phyloP scores from a whole-genome alignment of 2,888 invertebrate species.

The Eilema griseolum region DNA sequence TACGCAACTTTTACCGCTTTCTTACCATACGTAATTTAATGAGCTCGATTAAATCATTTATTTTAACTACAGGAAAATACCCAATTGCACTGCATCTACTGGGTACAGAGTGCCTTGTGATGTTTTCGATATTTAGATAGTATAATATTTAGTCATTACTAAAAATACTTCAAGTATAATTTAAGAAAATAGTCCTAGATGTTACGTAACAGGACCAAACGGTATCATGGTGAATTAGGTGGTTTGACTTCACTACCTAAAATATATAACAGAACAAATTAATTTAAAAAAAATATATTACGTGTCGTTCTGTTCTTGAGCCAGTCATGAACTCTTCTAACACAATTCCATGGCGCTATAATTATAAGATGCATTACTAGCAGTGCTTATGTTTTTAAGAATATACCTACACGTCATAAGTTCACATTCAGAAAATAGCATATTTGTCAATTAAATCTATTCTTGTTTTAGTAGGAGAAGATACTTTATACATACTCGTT shows the following conservation, averaged over 20 bases:
- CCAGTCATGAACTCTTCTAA: not conserved
- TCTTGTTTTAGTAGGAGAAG: too few species aligned
- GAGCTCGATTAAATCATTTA: too few species aligned
- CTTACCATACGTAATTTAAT: too few species aligned
- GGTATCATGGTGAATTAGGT: not conserved
- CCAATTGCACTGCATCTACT: not conserved
- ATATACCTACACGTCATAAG: too few species aligned
- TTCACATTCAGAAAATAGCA: too few species aligned
- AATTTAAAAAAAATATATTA: not conserved
- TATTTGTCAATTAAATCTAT: too few species aligned
- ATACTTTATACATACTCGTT: not conserved
- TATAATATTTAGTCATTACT: not conserved
- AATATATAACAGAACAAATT: too few species aligned
- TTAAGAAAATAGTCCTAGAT: not conserved
- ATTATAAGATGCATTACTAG: too few species aligned
- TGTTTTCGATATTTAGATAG: not conserved
- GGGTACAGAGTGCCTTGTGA: constrained; percentile 9
- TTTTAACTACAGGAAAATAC: too few species aligned
- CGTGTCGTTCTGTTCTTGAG: not conserved
- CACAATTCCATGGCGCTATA: not conserved
- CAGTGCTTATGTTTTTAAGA: too few species aligned
- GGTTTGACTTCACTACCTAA: not conserved
- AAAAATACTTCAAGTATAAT: constrained; percentile 2
- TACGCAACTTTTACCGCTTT: too few species aligned
- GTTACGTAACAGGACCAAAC: constrained; percentile 4